Evolutionary conservation across 2,113 vertebrate species (phyloP).

Genomic region (Indri indri): DNA sequence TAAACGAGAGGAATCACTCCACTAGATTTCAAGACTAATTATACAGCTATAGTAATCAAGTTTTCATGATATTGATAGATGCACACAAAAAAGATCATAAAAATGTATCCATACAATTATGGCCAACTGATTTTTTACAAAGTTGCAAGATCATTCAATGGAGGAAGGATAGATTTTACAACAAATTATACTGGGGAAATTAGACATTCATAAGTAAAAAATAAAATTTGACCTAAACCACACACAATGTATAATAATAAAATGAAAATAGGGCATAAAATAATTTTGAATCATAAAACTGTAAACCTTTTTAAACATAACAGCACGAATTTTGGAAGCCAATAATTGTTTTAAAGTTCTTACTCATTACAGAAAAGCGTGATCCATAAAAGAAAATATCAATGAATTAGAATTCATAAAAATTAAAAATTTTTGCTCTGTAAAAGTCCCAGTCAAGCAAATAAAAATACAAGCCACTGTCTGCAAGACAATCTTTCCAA

Average conservation of each 20-base stretch:
- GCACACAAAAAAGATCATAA: not conserved
- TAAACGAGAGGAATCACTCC: not conserved
- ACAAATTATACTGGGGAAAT: not conserved
- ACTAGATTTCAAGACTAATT: not conserved
- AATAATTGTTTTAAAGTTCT: not conserved
- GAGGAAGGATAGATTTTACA: not conserved
- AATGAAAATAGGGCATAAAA: not conserved
- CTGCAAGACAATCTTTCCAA: not conserved
- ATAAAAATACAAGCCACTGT: not conserved
- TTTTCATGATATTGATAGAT: not conserved
- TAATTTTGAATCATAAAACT: not conserved
- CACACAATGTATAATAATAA: not conserved
- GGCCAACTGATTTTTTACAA: not conserved
- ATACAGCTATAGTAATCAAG: not conserved
- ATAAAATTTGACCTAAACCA: not conserved
- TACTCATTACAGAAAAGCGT: not conserved
- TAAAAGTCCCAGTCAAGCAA: not conserved
- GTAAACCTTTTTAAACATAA: not conserved
- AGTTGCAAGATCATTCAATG: not conserved
- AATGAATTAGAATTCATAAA: not conserved
- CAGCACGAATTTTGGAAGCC: not conserved
- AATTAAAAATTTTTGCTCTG: not conserved
- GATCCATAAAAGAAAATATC: not conserved
- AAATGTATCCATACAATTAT: not conserved
- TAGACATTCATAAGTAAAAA: not conserved